Percentiles rank a stretch among this genome's conserved stretches.
Evolutionary conservation across 2,797 vertebrate species (phyloP).

Genomic region (Bryconaethiops microstoma): DNA sequence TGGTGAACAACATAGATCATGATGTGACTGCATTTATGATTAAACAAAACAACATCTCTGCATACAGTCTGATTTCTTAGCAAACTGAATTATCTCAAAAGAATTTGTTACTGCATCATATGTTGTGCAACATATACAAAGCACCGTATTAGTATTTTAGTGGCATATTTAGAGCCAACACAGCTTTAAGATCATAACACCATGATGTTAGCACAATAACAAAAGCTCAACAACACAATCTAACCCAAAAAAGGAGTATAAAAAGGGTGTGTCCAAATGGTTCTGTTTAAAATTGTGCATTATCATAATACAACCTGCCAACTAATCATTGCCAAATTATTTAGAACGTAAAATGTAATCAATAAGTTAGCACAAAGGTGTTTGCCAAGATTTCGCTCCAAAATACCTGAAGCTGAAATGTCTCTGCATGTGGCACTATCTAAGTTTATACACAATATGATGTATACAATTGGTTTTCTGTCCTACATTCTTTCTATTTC

Average conservation of each 20-base stretch:
- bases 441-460: too few relatives aligned
- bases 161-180: not conserved
- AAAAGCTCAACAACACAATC: not conserved
- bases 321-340: not conserved
- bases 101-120: not conserved
- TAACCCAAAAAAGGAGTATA: not conserved
- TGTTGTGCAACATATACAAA: not conserved
- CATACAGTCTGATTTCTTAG: not conserved
- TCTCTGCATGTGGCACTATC: too few relatives aligned
- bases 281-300: not conserved
- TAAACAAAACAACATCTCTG: not conserved
- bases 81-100: not conserved
- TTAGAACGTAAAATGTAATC: not conserved
- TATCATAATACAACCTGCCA: too few relatives aligned
- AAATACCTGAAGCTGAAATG: too few relatives aligned
- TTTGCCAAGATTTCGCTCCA: too few relatives aligned
- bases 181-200: not conserved
- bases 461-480: too few relatives aligned
- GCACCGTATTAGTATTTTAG: not conserved
- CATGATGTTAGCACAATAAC: conserved; percentile 5
- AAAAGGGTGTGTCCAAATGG: not conserved
- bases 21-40: not conserved
- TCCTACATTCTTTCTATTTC: too few relatives aligned
- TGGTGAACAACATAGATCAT: not conserved
- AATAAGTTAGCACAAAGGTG: too few relatives aligned